Base-by-base conservation (phyloP, 35 echinoderm and acorn worm species). In the Amphiura filiformis region DNA sequence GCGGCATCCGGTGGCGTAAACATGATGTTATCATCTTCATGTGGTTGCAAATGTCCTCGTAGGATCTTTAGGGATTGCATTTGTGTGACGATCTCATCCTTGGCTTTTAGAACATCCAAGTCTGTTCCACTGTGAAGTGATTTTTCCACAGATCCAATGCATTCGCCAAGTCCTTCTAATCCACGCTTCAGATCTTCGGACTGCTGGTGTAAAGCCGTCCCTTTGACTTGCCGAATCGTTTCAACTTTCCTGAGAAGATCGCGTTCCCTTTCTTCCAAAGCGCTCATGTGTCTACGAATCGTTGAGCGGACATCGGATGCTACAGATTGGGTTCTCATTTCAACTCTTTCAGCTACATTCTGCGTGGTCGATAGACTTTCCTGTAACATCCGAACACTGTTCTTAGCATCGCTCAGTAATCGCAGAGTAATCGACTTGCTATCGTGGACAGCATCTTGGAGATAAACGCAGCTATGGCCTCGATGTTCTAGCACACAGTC, bases 1-100 rank as follows among this genome's bases (percentile, higher is more conserved):
- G 93, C 96, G 90, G 84, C 84, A 95, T 99, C 96, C 37, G 96
- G 96, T 78, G 96, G 93, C 57, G 96, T 99, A 56, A 99, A 99
- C 28, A 99, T 40, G 31, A 99, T 82, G 20, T 91, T 79, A 39
- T 99, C 96, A 26, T 95, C 91, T 87, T 97, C 95, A 35, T 97
- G 95, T 26, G 95, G 95, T 34, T 97, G 88, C 34, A 97, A 76
- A 26, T 94, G 89, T 31, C 92, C 87, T 5, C 88, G 70, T 33
- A 97, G 39, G 84, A 83, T 84, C 76, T 88, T 93, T 89, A 94
- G 77, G 15, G 88, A 52, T 77, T 93, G 85, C 57, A 97, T 88
- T 86, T 97, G 92, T 40, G 61, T 88, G 31, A 89, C 92, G 22
- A 97, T 91, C 81, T 90, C 77, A 70, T 93, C 92, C 88, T 92